These are phyloP conservation scores for Hippopotamus amphibius DNA, from an alignment of 2,113 vertebrate genomes.

Conservation along the genomic window DNA sequence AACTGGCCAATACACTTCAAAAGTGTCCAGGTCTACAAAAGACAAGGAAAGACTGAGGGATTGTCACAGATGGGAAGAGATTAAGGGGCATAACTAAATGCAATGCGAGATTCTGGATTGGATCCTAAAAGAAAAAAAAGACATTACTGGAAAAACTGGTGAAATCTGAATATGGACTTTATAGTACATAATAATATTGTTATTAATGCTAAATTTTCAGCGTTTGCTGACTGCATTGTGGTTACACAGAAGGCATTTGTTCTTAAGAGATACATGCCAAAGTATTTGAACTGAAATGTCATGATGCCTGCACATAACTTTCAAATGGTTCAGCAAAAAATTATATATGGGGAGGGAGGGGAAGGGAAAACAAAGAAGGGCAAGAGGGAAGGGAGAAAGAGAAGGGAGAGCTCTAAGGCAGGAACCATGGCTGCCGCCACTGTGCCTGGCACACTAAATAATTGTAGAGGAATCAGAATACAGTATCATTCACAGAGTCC, in stretches of 20 bases:
- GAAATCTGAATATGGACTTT: background rate
- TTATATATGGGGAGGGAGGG: background rate
- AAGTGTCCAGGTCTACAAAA: background rate
- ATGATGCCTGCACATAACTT: background rate
- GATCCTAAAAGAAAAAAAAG: background rate
- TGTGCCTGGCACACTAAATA: background rate
- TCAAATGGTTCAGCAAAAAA: background rate
- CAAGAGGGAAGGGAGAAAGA: background rate
- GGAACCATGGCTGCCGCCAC: background rate
- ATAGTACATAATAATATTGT: background rate
- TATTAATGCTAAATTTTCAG: background rate
- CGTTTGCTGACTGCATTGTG: background rate
- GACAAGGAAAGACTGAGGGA: background rate
- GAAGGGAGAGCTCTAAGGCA: background rate
- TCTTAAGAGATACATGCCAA: background rate
- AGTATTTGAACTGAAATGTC: background rate
- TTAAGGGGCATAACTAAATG: background rate
- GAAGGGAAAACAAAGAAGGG: background rate
- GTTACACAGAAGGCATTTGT: background rate
- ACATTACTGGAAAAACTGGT: background rate
- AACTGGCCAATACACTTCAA: background rate
- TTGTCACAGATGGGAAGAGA: background rate
- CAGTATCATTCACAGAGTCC: background rate
- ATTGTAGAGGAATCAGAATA: background rate
- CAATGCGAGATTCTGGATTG: background rate